Percentiles rank a stretch among this genome's conserved stretches.
Conservation (phyloP, 2,888 invertebrate species). For the Drosophila limbata region DNA sequence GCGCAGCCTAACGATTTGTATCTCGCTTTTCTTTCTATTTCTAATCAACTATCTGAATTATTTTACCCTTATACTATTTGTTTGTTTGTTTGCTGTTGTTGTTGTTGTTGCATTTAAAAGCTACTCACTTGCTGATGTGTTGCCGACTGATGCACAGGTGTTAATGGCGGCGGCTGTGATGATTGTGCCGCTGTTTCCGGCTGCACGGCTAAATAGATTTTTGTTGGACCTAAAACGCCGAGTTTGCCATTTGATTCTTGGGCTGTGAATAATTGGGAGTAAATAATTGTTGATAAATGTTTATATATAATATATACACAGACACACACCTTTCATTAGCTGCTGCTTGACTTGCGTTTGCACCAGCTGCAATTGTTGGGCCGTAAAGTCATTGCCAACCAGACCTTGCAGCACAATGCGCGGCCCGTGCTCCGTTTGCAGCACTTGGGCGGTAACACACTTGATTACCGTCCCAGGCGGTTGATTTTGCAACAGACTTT, state of each 20-base stretch:
- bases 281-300: neutral
- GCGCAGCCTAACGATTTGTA: slow-evolving; percentile 20
- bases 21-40: slow-evolving; percentile 7
- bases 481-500: slow-evolving; percentile 91
- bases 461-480: slow-evolving; percentile 94
- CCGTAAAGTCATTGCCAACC: slow-evolving; percentile 93
- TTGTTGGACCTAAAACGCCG: slow-evolving; percentile 93
- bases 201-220: slow-evolving; percentile 94
- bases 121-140: slow-evolving; percentile 86
- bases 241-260: slow-evolving; percentile 95
- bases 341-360: slow-evolving; percentile 96
- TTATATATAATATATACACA: too few relatives aligned
- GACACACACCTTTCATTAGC: slow-evolving; percentile 90
- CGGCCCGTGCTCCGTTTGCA: slow-evolving; percentile 93
- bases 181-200: slow-evolving; percentile 86
- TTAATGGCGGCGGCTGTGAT: slow-evolving; percentile 86
- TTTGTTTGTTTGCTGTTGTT: slow-evolving; percentile 7
- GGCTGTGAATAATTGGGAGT: slow-evolving; percentile 84
- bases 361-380: slow-evolving; percentile 92
- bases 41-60: neutral
- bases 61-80: slow-evolving; percentile 31
- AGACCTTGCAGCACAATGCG: slow-evolving; percentile 94
- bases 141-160: slow-evolving; percentile 86
- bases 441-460: slow-evolving; percentile 94
- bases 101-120: slow-evolving; percentile 72